Base-by-base conservation (phyloP, 2,797 vertebrate species). In the Catamblyrhynchus diadema region DNA sequence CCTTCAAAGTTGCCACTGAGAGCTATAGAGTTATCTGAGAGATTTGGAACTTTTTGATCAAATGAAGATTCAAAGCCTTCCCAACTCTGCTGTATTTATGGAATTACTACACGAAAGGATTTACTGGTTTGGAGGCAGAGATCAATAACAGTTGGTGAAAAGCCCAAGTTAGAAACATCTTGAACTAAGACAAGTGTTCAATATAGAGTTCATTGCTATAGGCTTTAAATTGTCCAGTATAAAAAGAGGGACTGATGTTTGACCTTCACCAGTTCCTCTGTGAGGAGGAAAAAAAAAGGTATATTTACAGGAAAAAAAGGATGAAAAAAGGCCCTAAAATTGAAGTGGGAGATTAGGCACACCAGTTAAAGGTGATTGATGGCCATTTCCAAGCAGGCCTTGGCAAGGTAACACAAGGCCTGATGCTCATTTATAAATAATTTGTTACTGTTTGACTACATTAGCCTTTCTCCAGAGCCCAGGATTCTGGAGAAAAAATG, bases 141-240 rank as follows among this genome's bases (percentile, higher is more conserved):
- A 97, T 98, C 96, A 97, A 95, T 97, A 97, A 32, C 24, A 81
- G 88, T 69, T 90, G 94, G 75, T 83, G 90, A 97, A 96, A 97
- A 97, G 72, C 74, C 64, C 72, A 94, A 88, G 84, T 90, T 90
- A 80, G 80, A 96, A 97, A 96, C 60, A 81, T 87, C 83, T 93
- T 95, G 86, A 96, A 88, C 91, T 93, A 91, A 94, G 83, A 85
- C 80, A 96, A 78, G 72, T 6, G 3, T 96, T 97, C 90, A 94
- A 88, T 75, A 95, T 45, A 95, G 93, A 91, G 89, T 95, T 97
- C 88, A 94, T 77, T 45, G 2, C 70, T 92, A 85, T 3, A 45
- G 94, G 65, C 72, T 89, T 96, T 77, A 96, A 90, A 96, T 93
- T 95, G 91, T 90, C 86, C 69, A 1, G 47, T 65, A 59, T 95